A percentile compares a stretch with the other conserved stretches of the same genome.
Conservation (phyloP, 2,113 vertebrate species). For the Corydoras sp. region DNA sequence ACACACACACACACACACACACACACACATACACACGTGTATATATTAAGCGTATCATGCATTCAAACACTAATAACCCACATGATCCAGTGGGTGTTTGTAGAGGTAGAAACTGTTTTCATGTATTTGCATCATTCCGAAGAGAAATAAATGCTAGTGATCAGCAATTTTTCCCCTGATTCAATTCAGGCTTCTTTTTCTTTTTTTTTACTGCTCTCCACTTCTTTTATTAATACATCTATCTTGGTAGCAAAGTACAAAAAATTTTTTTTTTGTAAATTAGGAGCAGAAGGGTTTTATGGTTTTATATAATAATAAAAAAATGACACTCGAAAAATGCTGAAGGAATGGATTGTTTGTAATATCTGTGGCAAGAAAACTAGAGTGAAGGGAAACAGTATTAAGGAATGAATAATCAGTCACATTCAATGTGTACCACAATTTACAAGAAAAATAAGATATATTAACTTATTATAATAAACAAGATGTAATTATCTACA, state of each 20-base stretch:
- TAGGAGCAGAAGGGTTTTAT: background rate
- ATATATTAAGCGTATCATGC: background rate
- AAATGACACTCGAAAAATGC: background rate
- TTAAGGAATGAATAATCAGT: too few relatives aligned
- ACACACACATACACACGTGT: too few relatives aligned
- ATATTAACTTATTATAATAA: too few relatives aligned
- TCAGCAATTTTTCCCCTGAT: background rate
- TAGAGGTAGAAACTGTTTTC: slow-evolving; percentile 1
- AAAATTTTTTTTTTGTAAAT: background rate
- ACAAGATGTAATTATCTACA: too few relatives aligned
- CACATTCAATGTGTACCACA: too few relatives aligned
- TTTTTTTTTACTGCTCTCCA: background rate
- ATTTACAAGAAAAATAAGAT: too few relatives aligned
- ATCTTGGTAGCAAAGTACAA: background rate
- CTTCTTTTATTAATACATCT: background rate
- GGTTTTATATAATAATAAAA: background rate
- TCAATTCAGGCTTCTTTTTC: background rate
- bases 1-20: too few relatives aligned
- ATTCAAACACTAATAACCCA: background rate
- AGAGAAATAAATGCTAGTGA: background rate
- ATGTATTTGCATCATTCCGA: background rate
- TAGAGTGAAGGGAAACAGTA: too few relatives aligned
- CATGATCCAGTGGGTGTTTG: background rate
- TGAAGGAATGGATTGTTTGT: background rate
- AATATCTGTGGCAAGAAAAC: too few relatives aligned